phyloP scores from a whole-genome alignment of 2,113 vertebrate species.

The Amblyornis subalaris region DNA sequence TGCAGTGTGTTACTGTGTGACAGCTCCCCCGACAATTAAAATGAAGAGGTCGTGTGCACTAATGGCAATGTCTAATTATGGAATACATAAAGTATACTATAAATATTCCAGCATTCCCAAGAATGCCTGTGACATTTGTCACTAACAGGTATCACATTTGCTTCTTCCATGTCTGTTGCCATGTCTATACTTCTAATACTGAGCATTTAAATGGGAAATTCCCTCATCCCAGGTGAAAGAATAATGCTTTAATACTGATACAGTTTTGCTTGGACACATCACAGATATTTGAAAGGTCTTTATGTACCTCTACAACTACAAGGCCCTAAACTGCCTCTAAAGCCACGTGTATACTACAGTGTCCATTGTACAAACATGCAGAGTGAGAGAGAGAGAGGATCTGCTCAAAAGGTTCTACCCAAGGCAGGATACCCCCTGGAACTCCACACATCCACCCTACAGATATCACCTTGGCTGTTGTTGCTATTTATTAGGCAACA shows the following conservation, averaged over 20 bases:
- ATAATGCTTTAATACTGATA: not conserved
- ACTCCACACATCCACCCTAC: not conserved
- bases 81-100: not conserved
- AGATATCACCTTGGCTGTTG: not conserved
- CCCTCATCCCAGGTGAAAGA: not conserved
- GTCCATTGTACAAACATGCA: not conserved
- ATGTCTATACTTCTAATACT: not conserved
- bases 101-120: conserved; percentile 10
- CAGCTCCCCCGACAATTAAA: not conserved
- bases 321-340: not conserved
- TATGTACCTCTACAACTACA: not conserved
- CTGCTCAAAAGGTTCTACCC: not conserved
- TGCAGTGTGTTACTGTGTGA: not conserved
- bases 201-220: not conserved
- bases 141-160: not conserved
- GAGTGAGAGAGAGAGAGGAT: not conserved
- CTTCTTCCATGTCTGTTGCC: not conserved
- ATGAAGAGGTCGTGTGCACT: not conserved
- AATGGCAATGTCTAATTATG: not conserved
- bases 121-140: not conserved
- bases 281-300: not conserved
- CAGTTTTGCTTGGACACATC: not conserved
- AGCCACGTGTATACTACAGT: not conserved
- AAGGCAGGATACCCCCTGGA: not conserved
- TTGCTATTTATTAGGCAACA: not conserved